Evolutionary conservation across 2,797 vertebrate species (phyloP).

Genomic region (Etheostoma perlongum): DNA sequence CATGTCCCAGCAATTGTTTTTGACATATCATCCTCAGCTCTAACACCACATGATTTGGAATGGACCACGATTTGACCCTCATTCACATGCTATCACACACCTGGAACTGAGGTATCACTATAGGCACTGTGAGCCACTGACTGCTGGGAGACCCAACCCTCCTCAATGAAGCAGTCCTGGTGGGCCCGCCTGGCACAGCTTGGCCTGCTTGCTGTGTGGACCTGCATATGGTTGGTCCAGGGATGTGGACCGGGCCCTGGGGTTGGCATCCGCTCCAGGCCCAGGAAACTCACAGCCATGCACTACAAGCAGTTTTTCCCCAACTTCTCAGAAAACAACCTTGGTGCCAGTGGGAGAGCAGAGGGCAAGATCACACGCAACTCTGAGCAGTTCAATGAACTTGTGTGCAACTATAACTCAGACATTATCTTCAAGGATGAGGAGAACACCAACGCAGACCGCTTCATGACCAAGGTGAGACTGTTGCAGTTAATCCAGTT

Average conservation of each 20-base stretch:
- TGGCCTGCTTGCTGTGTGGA: slow-evolving; percentile 84
- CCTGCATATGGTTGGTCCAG: slow-evolving; percentile 83
- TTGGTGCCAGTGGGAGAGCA: slow-evolving; percentile 94
- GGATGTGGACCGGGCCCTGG: slow-evolving; percentile 94
- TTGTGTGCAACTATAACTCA: slow-evolving; percentile 97
- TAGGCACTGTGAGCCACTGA: slow-evolving; percentile 72
- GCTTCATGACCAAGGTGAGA: slow-evolving; percentile 97
- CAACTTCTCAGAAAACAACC: slow-evolving; percentile 94
- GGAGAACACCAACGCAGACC: slow-evolving; percentile 95
- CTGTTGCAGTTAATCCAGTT: slow-evolving; percentile 13
- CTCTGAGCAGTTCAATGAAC: slow-evolving; percentile 93
- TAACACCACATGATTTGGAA: slow-evolving; percentile 67
- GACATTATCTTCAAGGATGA: slow-evolving; percentile 99
- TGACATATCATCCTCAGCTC: slow-evolving; percentile 17
- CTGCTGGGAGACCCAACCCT: slow-evolving; percentile 69
- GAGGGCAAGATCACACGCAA: slow-evolving; percentile 93
- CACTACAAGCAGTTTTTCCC: slow-evolving; percentile 96
- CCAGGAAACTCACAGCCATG: slow-evolving; percentile 91
- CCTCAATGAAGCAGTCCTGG: slow-evolving; percentile 84
- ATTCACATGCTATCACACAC: slow-evolving; percentile 76
- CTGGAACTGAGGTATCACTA: slow-evolving; percentile 67
- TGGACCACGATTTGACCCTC: slow-evolving; percentile 72
- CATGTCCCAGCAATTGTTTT: slow-evolving; percentile 9
- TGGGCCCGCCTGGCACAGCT: slow-evolving; percentile 82
- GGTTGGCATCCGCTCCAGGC: slow-evolving; percentile 86